A percentile compares a stretch with the other conserved stretches of the same genome.
These are phyloP conservation scores for Mythimna ferrago DNA, from an alignment of 2,888 invertebrate species.

Conservation along the genomic window DNA sequence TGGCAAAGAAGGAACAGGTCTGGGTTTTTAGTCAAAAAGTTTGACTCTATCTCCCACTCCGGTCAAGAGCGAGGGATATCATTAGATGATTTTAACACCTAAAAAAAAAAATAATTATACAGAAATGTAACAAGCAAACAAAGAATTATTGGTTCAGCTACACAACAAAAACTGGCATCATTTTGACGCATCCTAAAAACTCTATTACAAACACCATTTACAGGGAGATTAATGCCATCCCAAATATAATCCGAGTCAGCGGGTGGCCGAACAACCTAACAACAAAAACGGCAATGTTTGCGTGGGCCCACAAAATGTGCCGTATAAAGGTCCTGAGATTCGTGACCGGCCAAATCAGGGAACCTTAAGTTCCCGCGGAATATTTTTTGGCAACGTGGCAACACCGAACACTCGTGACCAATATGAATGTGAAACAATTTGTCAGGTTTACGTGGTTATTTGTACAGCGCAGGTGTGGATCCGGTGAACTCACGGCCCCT, in stretches of 20 bases:
- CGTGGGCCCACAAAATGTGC: slow-evolving; percentile 70
- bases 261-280: slow-evolving; percentile 68
- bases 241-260: slow-evolving; percentile 68
- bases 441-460: slow-evolving; percentile 89
- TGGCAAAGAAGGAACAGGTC: too few relatives aligned
- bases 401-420: slow-evolving; percentile 75
- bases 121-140: neutral
- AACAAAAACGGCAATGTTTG: slow-evolving; percentile 75
- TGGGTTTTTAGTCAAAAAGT: too few relatives aligned
- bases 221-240: slow-evolving; percentile 67
- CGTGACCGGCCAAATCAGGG: slow-evolving; percentile 67
- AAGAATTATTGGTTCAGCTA: slow-evolving; percentile 51
- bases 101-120: neutral
- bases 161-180: slow-evolving; percentile 56
- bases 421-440: slow-evolving; percentile 89
- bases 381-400: slow-evolving; percentile 77
- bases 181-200: slow-evolving; percentile 62
- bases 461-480: slow-evolving; percentile 85
- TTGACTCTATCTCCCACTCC: too few relatives aligned
- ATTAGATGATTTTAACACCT: too few relatives aligned
- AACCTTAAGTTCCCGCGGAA: slow-evolving; percentile 71
- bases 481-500: slow-evolving; percentile 71
- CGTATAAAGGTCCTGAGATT: slow-evolving; percentile 71
- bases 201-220: slow-evolving; percentile 68
- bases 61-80: too few relatives aligned